phyloP scores from a whole-genome alignment of 2,797 vertebrate species.

The Ptychadena robeensis region DNA sequence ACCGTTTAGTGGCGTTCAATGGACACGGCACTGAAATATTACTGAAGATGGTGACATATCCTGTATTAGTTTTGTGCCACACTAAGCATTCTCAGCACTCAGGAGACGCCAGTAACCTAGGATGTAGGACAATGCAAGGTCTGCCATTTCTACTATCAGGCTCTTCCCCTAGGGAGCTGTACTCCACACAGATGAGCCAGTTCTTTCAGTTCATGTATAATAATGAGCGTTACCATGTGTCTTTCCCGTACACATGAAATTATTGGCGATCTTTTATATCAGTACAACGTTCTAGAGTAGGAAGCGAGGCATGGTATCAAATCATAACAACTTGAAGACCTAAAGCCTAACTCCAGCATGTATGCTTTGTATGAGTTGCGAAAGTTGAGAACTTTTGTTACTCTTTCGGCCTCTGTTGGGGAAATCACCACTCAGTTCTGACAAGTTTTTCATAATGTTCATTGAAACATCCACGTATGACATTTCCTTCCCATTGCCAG shows the following conservation, averaged over 20 bases:
- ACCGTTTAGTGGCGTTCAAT: background rate
- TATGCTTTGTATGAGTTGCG: no score
- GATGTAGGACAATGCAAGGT: conserved; percentile 32
- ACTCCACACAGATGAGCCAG: background rate
- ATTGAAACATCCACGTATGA: background rate
- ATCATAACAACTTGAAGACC: background rate
- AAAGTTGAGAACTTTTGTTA: no score
- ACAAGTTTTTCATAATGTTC: no score
- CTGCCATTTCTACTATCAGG: conserved; percentile 1
- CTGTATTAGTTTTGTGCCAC: conserved; percentile 26
- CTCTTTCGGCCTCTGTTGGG: no score
- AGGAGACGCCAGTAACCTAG: conserved; percentile 6
- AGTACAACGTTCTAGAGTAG: background rate
- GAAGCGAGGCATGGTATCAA: no score
- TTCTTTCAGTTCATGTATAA: background rate
- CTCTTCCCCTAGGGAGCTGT: background rate
- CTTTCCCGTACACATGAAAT: background rate
- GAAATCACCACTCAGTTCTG: no score
- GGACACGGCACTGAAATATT: background rate
- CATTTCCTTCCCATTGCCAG: background rate
- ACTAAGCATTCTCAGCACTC: conserved; percentile 27
- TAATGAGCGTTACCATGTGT: background rate
- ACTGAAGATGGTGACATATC: background rate
- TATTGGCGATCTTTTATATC: background rate
- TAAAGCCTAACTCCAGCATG: background rate